Percentiles rank a stretch among this genome's conserved stretches.
Conservation (phyloP, 2,113 vertebrate genomes). For the Casuarius casuarius region DNA sequence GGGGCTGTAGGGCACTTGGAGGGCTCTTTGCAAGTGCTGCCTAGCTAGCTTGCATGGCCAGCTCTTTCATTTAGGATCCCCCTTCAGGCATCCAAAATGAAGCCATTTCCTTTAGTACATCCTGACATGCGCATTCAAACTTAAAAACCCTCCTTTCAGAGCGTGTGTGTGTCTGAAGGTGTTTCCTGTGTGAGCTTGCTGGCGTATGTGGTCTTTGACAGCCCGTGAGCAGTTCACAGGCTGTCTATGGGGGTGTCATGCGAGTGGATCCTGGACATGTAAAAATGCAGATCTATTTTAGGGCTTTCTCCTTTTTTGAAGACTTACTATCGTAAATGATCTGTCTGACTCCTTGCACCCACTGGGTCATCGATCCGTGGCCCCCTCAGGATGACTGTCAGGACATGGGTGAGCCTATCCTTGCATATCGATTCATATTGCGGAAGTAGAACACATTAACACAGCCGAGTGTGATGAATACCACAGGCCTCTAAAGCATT, state of each 20-base stretch:
- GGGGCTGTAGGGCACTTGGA: background rate
- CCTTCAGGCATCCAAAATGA: background rate
- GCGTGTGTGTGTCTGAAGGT: too few relatives aligned
- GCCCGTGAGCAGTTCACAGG: background rate
- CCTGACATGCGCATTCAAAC: too few relatives aligned
- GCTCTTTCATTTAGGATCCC: background rate
- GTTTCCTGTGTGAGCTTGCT: background rate
- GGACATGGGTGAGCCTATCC: background rate
- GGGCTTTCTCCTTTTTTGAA: background rate
- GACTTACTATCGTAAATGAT: background rate
- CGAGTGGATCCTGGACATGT: background rate
- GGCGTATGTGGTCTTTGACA: fast-evolving
- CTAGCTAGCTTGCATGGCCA: background rate
- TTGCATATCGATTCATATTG: background rate
- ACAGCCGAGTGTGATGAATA: background rate
- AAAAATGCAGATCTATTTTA: background rate
- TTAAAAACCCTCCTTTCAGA: background rate
- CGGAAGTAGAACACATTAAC: background rate
- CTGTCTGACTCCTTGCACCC: background rate
- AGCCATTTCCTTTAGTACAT: background rate
- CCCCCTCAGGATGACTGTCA: background rate
- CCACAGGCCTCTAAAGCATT: background rate
- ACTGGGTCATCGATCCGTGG: background rate
- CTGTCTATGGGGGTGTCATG: fast-evolving
- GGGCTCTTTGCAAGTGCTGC: background rate